These are phyloP conservation scores for Callyntrura guangdongensis DNA, from an alignment of 2,888 invertebrate genomes.

Conservation along the genomic window DNA sequence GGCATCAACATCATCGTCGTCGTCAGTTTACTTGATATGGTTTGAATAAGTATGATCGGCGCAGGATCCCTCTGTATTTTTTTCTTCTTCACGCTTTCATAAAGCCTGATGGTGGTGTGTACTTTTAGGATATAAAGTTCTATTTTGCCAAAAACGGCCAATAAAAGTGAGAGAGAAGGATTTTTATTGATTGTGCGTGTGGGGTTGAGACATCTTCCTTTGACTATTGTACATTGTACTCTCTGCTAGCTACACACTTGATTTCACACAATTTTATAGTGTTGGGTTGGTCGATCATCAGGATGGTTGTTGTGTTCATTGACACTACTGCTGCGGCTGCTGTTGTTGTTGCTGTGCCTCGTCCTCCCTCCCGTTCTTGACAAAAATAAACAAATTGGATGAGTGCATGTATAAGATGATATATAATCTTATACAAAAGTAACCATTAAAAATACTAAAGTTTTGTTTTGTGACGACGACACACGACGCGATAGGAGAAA, in stretches of 20 bases:
- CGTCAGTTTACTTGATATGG: not conserved
- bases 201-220: not conserved
- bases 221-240: too few species aligned
- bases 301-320: too few species aligned
- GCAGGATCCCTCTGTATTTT: too few species aligned
- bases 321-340: not conserved
- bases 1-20: not conserved
- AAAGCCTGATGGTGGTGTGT: not conserved
- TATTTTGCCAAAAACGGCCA: not conserved
- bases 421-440: not conserved
- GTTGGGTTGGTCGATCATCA: too few species aligned
- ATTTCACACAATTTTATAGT: too few species aligned
- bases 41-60: not conserved
- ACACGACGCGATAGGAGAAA: not conserved
- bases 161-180: not conserved
- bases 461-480: not conserved
- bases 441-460: not conserved
- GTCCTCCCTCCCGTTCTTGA: not conserved
- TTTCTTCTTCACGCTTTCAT: not conserved
- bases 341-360: not conserved
- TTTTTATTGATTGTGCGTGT: slow-evolving; percentile 38
- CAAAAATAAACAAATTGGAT: not conserved
- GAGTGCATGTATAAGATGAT: not conserved
- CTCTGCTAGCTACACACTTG: too few species aligned
- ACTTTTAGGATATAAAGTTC: not conserved